Conservation (phyloP, 2,113 vertebrate species). For the Crotophaga sulcirostris region DNA sequence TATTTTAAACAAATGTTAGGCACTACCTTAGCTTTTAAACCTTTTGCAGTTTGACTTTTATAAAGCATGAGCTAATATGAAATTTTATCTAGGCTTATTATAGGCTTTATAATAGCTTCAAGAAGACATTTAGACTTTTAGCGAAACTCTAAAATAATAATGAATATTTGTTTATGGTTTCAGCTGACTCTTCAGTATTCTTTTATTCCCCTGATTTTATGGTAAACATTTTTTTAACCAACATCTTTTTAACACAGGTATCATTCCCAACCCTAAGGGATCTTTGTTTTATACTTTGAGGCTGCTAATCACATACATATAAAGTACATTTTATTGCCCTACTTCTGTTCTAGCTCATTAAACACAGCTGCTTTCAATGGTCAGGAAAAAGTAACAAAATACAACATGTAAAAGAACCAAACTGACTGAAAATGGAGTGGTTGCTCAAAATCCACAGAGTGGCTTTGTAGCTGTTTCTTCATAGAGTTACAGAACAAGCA, state of each 20-base stretch:
- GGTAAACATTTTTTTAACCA: neutral
- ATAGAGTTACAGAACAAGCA: neutral
- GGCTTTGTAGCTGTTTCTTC: neutral
- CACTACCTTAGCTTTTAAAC: neutral
- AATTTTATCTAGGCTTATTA: neutral
- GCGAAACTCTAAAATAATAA: neutral
- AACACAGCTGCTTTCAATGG: constrained; percentile 54
- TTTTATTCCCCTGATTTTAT: constrained; percentile 34
- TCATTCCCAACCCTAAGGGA: neutral
- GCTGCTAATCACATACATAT: constrained; percentile 28
- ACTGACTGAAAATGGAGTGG: neutral
- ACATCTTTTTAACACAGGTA: neutral
- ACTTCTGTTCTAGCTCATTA: constrained; percentile 68
- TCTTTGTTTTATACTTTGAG: neutral
- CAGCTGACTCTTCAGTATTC: neutral
- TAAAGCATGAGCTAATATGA: neutral
- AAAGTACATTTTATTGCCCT: constrained; percentile 59
- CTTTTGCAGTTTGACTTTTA: neutral
- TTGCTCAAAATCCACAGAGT: constrained; percentile 8
- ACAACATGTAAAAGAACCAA: constrained; percentile 4
- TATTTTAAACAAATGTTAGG: neutral
- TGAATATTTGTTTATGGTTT: neutral
- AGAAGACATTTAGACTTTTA: neutral
- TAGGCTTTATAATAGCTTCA: neutral
- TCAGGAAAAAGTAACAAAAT: constrained; percentile 53